phyloP scores from a whole-genome alignment of 2,797 vertebrate genomes.

The Hozukius guyotensis region DNA sequence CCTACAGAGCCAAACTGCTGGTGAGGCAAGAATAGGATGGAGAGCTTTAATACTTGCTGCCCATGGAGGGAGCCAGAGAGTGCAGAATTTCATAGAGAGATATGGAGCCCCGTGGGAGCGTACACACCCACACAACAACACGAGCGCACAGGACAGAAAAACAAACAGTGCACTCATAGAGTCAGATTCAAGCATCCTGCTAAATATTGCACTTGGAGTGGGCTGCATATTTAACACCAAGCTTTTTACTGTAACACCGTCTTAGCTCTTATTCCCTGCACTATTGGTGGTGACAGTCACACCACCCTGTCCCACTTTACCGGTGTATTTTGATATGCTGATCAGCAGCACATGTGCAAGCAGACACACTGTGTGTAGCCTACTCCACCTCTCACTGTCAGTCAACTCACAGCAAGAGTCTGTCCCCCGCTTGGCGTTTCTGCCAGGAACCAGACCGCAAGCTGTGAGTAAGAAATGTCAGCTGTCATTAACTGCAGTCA shows the following conservation, averaged over 20 bases:
- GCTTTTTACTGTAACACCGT: conserved; percentile 13
- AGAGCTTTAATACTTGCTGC: conserved; percentile 39
- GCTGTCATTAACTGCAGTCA: conserved; percentile 73
- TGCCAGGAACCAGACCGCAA: conserved; percentile 71
- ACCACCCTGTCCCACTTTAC: neutral
- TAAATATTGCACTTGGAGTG: conserved; percentile 48
- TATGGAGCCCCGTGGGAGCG: conserved; percentile 50
- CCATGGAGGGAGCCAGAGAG: conserved; percentile 82
- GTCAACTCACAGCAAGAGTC: conserved; percentile 69
- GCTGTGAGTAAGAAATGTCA: conserved; percentile 84
- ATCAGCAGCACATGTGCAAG: conserved; percentile 35
- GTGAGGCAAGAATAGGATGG: neutral
- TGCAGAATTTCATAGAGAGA: conserved; percentile 41
- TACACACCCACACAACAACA: conserved; percentile 66
- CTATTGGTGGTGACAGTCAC: conserved; percentile 7
- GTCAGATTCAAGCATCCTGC: conserved; percentile 43
- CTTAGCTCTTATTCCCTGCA: conserved; percentile 9
- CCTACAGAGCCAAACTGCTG: neutral
- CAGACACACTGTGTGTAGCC: conserved; percentile 28
- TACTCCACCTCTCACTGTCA: conserved; percentile 55
- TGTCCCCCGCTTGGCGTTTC: conserved; percentile 61
- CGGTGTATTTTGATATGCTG: conserved; percentile 17
- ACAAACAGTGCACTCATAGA: conserved; percentile 32
- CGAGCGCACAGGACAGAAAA: conserved; percentile 46
- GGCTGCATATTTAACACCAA: conserved; percentile 32